A percentile compares a stretch with the other conserved stretches of the same genome.
Conservation (phyloP, 2,797 vertebrate genomes). For the Lithobates sylvaticus region DNA sequence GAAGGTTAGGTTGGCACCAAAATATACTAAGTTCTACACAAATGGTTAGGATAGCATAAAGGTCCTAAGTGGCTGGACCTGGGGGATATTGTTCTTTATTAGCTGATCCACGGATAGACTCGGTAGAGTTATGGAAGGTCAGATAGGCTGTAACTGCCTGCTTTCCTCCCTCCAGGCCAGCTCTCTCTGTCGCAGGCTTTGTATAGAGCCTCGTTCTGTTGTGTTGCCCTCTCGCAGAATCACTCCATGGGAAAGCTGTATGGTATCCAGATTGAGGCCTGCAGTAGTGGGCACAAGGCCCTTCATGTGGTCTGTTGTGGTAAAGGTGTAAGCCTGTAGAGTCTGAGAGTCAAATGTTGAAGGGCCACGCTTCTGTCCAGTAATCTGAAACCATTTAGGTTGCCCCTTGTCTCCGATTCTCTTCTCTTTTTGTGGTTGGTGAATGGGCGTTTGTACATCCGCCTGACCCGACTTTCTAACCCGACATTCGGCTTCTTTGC, state of each 20-base stretch:
- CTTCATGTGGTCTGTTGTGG: background rate
- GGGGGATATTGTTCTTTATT: accelerated
- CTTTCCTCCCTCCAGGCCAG: background rate
- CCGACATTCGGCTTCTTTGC: accelerated
- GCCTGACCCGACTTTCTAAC: background rate
- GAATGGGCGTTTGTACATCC: background rate
- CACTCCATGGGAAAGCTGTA: slow-evolving; percentile 74
- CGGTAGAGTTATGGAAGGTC: slow-evolving; percentile 51
- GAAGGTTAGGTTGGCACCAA: too few species aligned
- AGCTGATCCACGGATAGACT: slow-evolving; percentile 64
- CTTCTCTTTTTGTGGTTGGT: slow-evolving; percentile 16
- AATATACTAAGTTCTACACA: too few species aligned
- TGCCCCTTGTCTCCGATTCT: background rate
- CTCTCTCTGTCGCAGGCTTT: accelerated
- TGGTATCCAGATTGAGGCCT: slow-evolving; percentile 66
- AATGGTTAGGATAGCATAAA: background rate
- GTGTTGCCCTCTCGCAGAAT: slow-evolving; percentile 63
- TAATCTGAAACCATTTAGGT: background rate
- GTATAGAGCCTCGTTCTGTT: slow-evolving; percentile 1
- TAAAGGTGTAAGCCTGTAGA: background rate
- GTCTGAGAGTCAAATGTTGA: background rate
- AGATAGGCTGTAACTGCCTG: slow-evolving; percentile 65
- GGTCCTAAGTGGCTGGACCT: background rate
- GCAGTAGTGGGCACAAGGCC: slow-evolving; percentile 39
- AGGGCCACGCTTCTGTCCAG: background rate